Conservation (phyloP, 2,888 invertebrate genomes). For the Thymelicus lineola region DNA sequence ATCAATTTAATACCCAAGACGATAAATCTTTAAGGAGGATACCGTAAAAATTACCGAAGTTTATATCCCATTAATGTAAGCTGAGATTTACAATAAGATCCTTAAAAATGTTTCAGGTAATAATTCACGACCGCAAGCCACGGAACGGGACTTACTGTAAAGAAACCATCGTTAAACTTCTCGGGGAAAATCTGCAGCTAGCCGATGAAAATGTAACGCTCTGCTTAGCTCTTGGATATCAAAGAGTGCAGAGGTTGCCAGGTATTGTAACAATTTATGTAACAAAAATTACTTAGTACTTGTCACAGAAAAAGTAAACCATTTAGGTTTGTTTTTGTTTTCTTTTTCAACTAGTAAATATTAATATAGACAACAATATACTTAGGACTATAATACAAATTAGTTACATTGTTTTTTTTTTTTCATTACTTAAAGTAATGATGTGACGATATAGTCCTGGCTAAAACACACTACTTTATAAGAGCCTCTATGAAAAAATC, state of each 20-base stretch:
- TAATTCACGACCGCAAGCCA: slow-evolving; percentile 80
- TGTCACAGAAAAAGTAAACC: too few species aligned
- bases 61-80: slow-evolving; percentile 17
- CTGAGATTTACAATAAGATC: slow-evolving; percentile 12
- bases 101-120: slow-evolving; percentile 64
- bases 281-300: too few species aligned
- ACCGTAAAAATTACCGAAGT: background rate
- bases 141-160: slow-evolving; percentile 80
- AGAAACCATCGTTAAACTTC: slow-evolving; percentile 77
- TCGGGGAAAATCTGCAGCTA: slow-evolving; percentile 77
- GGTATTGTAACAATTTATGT: slow-evolving; percentile 52
- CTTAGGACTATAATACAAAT: too few species aligned
- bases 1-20: background rate
- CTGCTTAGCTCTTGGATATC: slow-evolving; percentile 79
- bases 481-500: too few species aligned
- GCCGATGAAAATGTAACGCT: slow-evolving; percentile 80
- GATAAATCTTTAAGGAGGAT: background rate
- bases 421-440: too few species aligned
- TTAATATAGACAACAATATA: too few species aligned
- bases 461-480: too few species aligned
- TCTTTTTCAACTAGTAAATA: too few species aligned
- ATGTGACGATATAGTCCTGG: too few species aligned
- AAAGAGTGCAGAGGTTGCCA: slow-evolving; percentile 77
- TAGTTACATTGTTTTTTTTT: too few species aligned
- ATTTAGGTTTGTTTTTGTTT: too few species aligned